These are phyloP conservation scores for Zaprionus vittiger DNA, from an alignment of 1,140 invertebrate species.

Conservation along the genomic window DNA sequence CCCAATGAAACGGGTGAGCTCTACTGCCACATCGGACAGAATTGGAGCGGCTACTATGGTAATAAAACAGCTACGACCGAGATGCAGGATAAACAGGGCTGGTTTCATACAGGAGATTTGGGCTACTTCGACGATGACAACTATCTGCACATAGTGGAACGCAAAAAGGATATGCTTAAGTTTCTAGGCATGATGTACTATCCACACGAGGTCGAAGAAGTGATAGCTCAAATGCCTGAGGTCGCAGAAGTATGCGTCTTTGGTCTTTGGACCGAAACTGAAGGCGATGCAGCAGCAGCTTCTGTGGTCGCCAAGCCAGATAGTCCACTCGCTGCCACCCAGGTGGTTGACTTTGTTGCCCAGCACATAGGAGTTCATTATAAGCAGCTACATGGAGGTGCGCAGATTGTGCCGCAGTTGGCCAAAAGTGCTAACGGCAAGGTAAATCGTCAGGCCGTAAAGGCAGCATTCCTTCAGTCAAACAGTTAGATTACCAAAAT, in stretches of 20 bases:
- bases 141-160: conserved; percentile 86
- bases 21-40: conserved; percentile 56
- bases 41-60: conserved; percentile 77
- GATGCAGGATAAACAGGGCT: conserved; percentile 85
- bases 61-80: conserved; percentile 65
- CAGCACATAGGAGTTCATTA: conserved; percentile 30
- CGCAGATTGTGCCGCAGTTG: conserved; percentile 32
- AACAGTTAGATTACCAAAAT: conserved; percentile 3
- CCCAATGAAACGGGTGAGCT: conserved; percentile 69
- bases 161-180: conserved; percentile 87
- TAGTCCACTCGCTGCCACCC: conserved; percentile 20
- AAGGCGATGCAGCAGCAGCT: conserved; percentile 78
- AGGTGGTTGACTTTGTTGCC: conserved; percentile 51
- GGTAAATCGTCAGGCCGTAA: conserved; percentile 61
- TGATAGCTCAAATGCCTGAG: conserved; percentile 69
- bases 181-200: conserved; percentile 83
- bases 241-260: conserved; percentile 79
- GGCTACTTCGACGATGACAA: conserved; percentile 87
- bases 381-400: conserved; percentile 43
- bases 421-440: conserved; percentile 48
- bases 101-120: conserved; percentile 89
- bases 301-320: conserved; percentile 62
- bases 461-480: conserved; percentile 44
- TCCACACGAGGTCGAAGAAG: conserved; percentile 78
- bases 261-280: conserved; percentile 74